These are phyloP conservation scores for Lasioglossum leucozonium DNA, from an alignment of 2,888 invertebrate genomes.

Conservation along the genomic window DNA sequence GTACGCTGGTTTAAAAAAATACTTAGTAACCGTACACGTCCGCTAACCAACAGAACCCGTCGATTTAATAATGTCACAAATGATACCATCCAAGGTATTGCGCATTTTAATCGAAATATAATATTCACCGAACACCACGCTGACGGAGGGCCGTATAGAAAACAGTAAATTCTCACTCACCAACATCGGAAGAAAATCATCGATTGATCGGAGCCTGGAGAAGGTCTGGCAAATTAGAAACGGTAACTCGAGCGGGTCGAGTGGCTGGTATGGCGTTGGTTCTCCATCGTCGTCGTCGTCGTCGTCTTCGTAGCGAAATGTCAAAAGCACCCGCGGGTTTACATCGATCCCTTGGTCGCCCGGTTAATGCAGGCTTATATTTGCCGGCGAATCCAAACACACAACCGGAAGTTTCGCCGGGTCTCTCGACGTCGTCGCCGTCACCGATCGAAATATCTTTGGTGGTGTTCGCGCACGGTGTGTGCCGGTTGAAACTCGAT, in stretches of 20 bases:
- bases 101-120: background rate
- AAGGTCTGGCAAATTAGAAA: conserved; percentile 1
- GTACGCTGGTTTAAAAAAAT: no score
- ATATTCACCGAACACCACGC: no score
- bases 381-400: conserved; percentile 62
- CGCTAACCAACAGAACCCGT: no score
- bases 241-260: conserved; percentile 1
- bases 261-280: background rate
- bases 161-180: background rate
- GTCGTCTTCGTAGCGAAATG: conserved; percentile 9
- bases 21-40: no score
- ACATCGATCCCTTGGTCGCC: conserved; percentile 18
- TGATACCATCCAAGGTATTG: background rate
- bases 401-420: conserved; percentile 16
- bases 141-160: no score
- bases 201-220: background rate
- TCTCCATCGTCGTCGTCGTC: background rate
- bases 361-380: conserved; percentile 52
- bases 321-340: conserved; percentile 30
- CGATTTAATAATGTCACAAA: no score
- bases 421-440: background rate
- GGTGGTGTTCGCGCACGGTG: background rate
- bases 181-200: background rate
- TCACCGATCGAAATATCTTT: conserved; percentile 9
- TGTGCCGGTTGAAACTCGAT: background rate